Percentiles rank a stretch among this genome's conserved stretches.
These are phyloP conservation scores for Hydrochoerus hydrochaeris DNA, from an alignment of 2,113 vertebrate species.

Conservation along the genomic window DNA sequence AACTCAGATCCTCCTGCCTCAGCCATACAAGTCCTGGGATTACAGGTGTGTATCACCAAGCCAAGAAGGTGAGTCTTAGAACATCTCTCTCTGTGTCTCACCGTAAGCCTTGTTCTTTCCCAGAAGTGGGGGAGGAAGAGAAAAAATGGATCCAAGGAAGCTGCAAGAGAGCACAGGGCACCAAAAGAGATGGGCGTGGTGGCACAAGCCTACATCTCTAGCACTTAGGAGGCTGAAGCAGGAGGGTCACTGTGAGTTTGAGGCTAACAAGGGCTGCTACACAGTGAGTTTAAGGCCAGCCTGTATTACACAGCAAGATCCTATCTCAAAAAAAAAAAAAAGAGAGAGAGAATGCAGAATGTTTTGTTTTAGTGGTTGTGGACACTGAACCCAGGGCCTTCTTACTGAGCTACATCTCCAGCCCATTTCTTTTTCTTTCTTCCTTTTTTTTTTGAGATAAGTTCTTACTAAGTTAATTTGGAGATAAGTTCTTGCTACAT, in stretches of 20 bases:
- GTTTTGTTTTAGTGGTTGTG: background rate
- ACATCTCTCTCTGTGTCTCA: background rate
- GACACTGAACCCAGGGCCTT: background rate
- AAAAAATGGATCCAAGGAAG: background rate
- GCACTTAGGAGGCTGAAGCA: too few species aligned
- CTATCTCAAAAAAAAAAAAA: too few species aligned
- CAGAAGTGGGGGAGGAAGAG: rapidly evolving
- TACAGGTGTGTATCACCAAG: background rate
- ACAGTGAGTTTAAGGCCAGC: too few species aligned
- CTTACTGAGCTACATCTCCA: background rate
- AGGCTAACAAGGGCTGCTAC: too few species aligned
- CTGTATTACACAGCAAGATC: too few species aligned
- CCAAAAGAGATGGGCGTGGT: too few species aligned
- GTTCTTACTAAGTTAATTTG: too few species aligned
- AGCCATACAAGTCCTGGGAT: background rate
- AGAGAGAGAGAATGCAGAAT: too few species aligned
- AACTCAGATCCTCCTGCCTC: background rate
- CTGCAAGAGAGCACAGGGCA: background rate
- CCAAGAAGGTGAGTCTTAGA: background rate
- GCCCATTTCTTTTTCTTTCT: background rate
- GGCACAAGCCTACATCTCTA: too few species aligned
- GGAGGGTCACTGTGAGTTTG: too few species aligned
- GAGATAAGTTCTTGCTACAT: background rate
- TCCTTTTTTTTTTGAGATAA: background rate
- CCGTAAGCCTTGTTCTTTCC: background rate